Evolutionary conservation across 1,140 invertebrate species (phyloP), one percentile per base, ranked within the genome.

Genomic region (Apolygus lucorum): DNA sequence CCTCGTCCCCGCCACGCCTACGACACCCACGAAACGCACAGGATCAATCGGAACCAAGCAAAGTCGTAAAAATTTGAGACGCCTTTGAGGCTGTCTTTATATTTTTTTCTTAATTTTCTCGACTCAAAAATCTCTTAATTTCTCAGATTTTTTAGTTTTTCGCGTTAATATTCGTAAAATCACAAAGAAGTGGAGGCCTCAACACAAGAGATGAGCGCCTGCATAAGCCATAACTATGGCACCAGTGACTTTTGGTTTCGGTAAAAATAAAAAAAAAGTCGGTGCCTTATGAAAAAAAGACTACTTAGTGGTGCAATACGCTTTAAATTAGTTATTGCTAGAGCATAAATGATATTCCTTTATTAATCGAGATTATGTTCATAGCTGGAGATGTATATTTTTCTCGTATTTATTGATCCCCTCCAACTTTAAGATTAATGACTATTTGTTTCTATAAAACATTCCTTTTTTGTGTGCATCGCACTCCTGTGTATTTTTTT

Each of bases 21-120:
- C 29, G 52, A 67, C 52, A 2, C 70, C 70, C 1, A 63, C 34
- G 2, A 67, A 67, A 26, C 26, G 64, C n/a, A 65, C 54, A 1
- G 34, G 25, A 2, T 65, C 24, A 11, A 66, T 27, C 8, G 59
- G 65, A 24, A 64, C 22, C n/a, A 70, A 52, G 52, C n/a, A 59
- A 59, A 59, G 54, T 22, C 54, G 54, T 14, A 8, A 21, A 59
- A 59, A 59, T 21, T 21, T 59, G 8, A 59, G 54, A 24, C 54
- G 54, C 13, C 54, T 59, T 59, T 59, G 22, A 59, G 13, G 22
- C 22, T 59, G 34, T 49, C 34, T 49, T 49, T 49, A 17, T 49
- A 11, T 49, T 49, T 49, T 11, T 49, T 49, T 49, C 17, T 49
- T 11, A 49, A 49, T 49, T 17, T 8, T 49, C 22, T 13, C 8